Percentiles rank a stretch among this genome's conserved stretches.
Conservation (phyloP, 2,113 vertebrate genomes). For the human region DNA sequence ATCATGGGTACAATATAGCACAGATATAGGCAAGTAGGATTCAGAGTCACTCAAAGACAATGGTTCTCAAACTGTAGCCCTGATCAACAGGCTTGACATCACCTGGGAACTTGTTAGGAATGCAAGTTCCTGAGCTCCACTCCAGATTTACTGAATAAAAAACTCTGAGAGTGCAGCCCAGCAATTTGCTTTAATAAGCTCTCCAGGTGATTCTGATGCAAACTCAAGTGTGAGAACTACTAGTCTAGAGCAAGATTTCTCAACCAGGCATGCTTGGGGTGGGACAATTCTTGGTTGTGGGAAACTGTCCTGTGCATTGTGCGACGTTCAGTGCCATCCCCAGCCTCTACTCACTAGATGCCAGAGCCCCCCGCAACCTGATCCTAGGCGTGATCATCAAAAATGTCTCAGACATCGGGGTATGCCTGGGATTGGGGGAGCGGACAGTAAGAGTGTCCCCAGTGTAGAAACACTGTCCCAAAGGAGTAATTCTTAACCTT, state of each 20-base stretch:
- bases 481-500: neutral
- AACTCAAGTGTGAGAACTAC: too few relatives aligned
- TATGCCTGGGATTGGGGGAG: fast-evolving
- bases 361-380: neutral
- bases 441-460: too few relatives aligned
- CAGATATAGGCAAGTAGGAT: neutral
- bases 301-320: fast-evolving
- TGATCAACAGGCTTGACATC: neutral
- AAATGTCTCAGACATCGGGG: neutral
- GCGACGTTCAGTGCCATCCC: too few relatives aligned
- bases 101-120: neutral
- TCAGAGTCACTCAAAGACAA: neutral
- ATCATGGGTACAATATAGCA: neutral
- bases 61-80: neutral
- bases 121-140: neutral
- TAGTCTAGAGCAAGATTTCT: neutral
- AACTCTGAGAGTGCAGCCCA: neutral
- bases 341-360: neutral
- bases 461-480: neutral
- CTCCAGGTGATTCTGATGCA: neutral
- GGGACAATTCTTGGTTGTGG: neutral
- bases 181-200: neutral
- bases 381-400: neutral
- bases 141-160: neutral
- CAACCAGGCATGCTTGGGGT: fast-evolving